Conservation (phyloP, 2,888 invertebrate genomes). For the Athalia cordata region DNA sequence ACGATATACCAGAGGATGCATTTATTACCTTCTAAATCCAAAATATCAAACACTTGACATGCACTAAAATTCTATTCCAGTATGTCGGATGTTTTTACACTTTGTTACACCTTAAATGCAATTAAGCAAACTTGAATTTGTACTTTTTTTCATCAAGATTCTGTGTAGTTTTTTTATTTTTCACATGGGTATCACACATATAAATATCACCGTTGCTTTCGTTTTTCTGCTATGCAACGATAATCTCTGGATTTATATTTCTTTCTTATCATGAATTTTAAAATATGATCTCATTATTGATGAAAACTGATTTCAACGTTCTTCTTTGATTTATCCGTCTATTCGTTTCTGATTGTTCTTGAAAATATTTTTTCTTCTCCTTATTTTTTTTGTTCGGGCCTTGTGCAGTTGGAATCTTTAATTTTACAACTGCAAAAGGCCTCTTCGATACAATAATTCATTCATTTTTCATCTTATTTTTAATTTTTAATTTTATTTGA, state of each 20-base stretch:
- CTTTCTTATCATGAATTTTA: background rate
- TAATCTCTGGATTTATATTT: slow-evolving; percentile 4
- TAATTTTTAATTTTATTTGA: slow-evolving; percentile 11
- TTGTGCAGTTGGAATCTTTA: slow-evolving; percentile 18
- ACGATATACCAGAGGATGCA: slow-evolving; percentile 43
- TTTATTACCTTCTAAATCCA: slow-evolving; percentile 27
- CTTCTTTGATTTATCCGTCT: slow-evolving; percentile 19
- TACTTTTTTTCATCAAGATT: background rate
- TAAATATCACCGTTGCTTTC: background rate
- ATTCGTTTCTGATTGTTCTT: background rate
- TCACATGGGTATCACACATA: background rate
- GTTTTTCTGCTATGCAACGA: background rate
- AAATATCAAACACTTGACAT: no score
- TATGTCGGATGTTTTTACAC: background rate
- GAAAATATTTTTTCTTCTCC: background rate
- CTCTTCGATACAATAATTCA: slow-evolving; percentile 24
- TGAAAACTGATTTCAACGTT: background rate
- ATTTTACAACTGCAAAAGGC: slow-evolving; percentile 19
- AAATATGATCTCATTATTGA: slow-evolving; percentile 21
- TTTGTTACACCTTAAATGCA: slow-evolving; percentile 4
- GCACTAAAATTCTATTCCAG: no score
- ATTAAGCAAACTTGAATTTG: background rate
- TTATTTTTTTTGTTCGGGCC: background rate
- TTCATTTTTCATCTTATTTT: slow-evolving; percentile 40
- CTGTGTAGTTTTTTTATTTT: background rate